These are phyloP conservation scores for Cyphomyrmex costatus DNA, from an alignment of 1,140 invertebrate genomes.

Conservation along the genomic window DNA sequence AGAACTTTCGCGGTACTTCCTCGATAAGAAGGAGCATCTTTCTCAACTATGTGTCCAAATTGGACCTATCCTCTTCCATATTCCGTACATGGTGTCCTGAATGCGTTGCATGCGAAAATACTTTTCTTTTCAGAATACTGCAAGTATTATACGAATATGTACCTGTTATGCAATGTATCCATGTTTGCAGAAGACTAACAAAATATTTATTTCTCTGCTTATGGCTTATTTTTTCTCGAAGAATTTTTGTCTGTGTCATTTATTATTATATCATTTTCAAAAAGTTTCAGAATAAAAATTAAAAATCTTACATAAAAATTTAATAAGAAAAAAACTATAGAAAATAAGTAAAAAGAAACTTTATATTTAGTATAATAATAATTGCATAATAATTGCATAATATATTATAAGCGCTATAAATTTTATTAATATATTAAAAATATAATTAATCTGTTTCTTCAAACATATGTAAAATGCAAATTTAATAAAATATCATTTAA, in stretches of 20 bases:
- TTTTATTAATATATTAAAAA: not conserved
- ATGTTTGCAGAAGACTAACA: not conserved
- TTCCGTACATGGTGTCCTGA: slow-evolving; percentile 35
- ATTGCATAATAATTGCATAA: too few species aligned
- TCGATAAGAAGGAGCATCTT: slow-evolving; percentile 35
- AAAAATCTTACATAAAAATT: not conserved
- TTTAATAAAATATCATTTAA: slow-evolving; percentile 6
- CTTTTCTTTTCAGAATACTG: not conserved
- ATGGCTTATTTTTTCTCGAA: not conserved
- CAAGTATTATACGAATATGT: slow-evolving; percentile 26
- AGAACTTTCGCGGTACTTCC: not conserved
- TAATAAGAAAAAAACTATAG: too few species aligned
- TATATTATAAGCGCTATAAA: not conserved
- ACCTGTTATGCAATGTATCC: slow-evolving; percentile 8
- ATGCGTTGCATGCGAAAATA: not conserved
- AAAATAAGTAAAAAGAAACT: not conserved
- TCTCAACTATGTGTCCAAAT: slow-evolving; percentile 22
- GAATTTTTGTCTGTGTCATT: not conserved
- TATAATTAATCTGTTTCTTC: not conserved
- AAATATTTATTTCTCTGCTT: slow-evolving; percentile 17
- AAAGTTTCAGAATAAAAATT: not conserved
- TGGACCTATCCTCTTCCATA: slow-evolving; percentile 48
- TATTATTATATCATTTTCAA: not conserved
- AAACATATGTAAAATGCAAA: not conserved
- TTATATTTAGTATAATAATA: not conserved